Evolutionary conservation across 1,140 invertebrate genomes (phyloP).

Genomic region (Mylabris phalerata): DNA sequence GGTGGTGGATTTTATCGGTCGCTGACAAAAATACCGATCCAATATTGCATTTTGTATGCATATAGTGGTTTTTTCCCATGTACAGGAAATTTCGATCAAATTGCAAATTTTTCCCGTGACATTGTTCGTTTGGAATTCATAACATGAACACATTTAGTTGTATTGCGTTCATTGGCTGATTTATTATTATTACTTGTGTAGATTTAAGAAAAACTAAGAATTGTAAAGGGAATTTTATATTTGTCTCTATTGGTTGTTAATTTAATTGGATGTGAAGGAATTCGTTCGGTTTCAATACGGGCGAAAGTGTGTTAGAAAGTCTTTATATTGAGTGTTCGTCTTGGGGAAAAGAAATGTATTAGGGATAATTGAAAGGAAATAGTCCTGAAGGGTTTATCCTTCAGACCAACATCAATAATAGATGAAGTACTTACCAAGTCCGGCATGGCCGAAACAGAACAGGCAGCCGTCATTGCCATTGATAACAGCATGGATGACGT

Average conservation of each 20-base stretch:
- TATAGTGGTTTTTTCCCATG: background rate
- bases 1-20: slow-evolving; percentile 13
- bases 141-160: no score
- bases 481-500: slow-evolving; percentile 89
- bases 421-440: slow-evolving; percentile 63
- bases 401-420: slow-evolving; percentile 7
- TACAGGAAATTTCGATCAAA: slow-evolving; percentile 17
- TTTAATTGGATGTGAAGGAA: no score
- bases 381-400: background rate
- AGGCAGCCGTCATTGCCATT: slow-evolving; percentile 90
- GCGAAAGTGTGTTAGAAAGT: no score
- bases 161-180: no score
- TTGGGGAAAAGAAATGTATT: no score
- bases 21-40: slow-evolving; percentile 24
- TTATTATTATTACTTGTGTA: no score
- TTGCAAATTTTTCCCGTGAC: slow-evolving; percentile 19
- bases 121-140: slow-evolving; percentile 3
- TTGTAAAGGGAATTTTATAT: no score
- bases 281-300: no score
- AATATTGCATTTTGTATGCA: slow-evolving; percentile 19
- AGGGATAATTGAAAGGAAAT: slow-evolving; percentile 11
- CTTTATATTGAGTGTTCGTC: no score
- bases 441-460: slow-evolving; percentile 86
- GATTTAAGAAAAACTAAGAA: no score
- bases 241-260: no score